Evolutionary conservation across 2,888 invertebrate species (phyloP), one percentile per base, ranked within the genome.

Genomic region (Cataglyphis livida): DNA sequence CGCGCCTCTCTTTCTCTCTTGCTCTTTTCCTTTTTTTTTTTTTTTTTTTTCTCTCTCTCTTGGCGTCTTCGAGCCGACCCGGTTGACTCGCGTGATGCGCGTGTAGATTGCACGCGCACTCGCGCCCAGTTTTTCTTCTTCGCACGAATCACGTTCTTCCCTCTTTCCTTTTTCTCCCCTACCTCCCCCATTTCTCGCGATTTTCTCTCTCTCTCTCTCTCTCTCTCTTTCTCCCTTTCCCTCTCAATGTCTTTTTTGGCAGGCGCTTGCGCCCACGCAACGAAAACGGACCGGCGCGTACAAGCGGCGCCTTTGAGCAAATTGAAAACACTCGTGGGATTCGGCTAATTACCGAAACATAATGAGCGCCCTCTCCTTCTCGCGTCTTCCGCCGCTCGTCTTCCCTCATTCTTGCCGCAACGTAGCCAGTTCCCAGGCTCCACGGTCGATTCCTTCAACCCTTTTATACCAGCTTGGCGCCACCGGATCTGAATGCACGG

Each of bases 271-370:
- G 68, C 78, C 78, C 57, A 44, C 66, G 68, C 68, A 78, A 41
- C 61, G 66, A 51, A 21, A 41, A n/a, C 28, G 54, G 54, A 18
- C 51, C 41, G 62, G 38, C 70, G 44, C 74, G 75, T 71, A 85
- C 54, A 85, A 83, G 87, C 85, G 87, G 87, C 84, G 84, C 83
- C 92, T 92, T 92, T 92, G 92, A 92, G 84, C 87, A 91, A 92
- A 93, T 94, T 94, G 93, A 94, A 94, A 94, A 94, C 94, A 94
- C 93, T 91, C 94, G 92, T 91, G 93, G 93, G 93, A 93, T 93
- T 93, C 93, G 93, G 93, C 94, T 94, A 94, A 94, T 94, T 94
- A 94, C 94, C 93, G 91, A 93, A 94, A 93, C 94, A 94, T 94
- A 94, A 94, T 93, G 92, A 93, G 92, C 87, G 89, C 90, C 91